Base-by-base conservation (phyloP, 2,888 invertebrate genomes). In the Troilus luridus region DNA sequence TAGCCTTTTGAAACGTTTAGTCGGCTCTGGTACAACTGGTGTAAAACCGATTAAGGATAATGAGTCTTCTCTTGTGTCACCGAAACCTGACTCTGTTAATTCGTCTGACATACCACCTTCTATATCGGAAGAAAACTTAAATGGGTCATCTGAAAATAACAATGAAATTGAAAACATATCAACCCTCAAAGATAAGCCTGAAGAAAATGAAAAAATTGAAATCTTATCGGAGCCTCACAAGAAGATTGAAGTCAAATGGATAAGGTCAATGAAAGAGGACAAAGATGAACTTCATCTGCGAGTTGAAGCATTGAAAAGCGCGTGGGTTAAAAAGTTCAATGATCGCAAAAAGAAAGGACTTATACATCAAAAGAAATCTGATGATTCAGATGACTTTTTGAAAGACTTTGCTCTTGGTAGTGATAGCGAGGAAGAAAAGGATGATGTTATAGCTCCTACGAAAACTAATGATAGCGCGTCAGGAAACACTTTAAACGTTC, bases 1-100 rank as follows among this genome's bases (percentile, higher is more conserved):
- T 27, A 92, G 92, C 90, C 90, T 92, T 58, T 67, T 92, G 17
- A 91, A 92, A 67, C 89, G 92, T 24, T 90, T 92, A 56, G 92
- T 92, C 21, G 91, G 92, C 17, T 92, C 92, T 56, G 92, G 92
- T 17, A 91, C 90, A 0, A 56, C 88, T 11, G 90, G 77, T 10
- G n/a, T 88, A 12, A 92, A 90, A 85, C 59, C 72, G 8, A 64
- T 88, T n/a, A 88, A 90, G 24, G 91, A 91, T 7, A 77, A 90
- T 58, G 90, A 90, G 59, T 21, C 62, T 21, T n/a, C 56, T 67
- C 10, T 41, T 60, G 24, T 41, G 21, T 14, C 60, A 19, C 19
- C 72, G 24, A 72, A 88, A 88, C 12, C 62, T 8, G 77, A 81
- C 3, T 0, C 11, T 56, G 10, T 89, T 88, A 54, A 60, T 64